Evolutionary conservation across 2,888 invertebrate species (phyloP), one percentile per base, ranked within the genome.

Genomic region (Xestia rhomboidea): DNA sequence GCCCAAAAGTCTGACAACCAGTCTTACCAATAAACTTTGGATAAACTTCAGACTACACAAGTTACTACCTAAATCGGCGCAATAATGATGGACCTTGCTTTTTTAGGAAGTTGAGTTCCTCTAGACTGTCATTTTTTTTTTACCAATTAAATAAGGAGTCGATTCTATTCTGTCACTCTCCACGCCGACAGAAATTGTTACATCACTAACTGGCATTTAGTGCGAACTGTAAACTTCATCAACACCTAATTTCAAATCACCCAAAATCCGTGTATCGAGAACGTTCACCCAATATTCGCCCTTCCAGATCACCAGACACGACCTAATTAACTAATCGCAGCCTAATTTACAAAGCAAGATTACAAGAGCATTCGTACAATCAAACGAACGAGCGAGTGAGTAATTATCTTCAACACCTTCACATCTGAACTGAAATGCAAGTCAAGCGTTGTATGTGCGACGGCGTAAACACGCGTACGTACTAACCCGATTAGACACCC

Each of bases 381-480:
- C 81, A 78, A 82, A 86, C 73, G 79, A 88, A 84, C 76, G 79
- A 86, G 67, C 79, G 86, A 87, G 79, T 82, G 82, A 88, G 82
- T 88, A 88, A 88, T 89, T 86, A 86, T 89, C 86, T 81, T 68
- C 79, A 85, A 89, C 88, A 85, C 87, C 81, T 87, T 88, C 81
- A 88, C 87, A 82, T 86, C 77, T 86, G 84, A 89, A 89, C 84
- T 88, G 85, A 87, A 87, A 89, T 89, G 89, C 89, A 89, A 89
- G 89, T 90, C 89, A 90, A 88, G 87, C 89, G 89, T 87, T 85
- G 83, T 84, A 89, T 87, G 87, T 87, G 87, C 87, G 86, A 86
- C 79, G 84, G 77, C 83, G 88, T 87, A 87, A 88, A 89, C 89
- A 90, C 86, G 88, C 86, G 89, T 90, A 86, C 83, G 79, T 90